Base-by-base conservation (phyloP, 2,888 invertebrate genomes). In the Amitus sp. region DNA sequence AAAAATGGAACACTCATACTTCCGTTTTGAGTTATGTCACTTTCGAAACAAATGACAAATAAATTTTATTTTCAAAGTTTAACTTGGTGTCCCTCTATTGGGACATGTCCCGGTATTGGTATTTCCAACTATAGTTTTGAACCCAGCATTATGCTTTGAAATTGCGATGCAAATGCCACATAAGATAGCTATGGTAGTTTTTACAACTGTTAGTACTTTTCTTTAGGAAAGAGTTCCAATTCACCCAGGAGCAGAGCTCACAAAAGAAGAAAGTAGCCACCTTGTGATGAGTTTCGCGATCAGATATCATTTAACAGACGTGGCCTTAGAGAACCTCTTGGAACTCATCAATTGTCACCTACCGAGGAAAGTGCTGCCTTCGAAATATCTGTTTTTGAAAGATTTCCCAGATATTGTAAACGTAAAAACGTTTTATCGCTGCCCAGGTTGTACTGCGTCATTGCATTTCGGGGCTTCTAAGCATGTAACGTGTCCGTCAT, bases 401-500 rank as follows among this genome's bases (percentile, higher is more conserved):
- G n/a, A 30, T 3, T 30, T 30, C n/a, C 30, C 30, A 3, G 2
- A 3, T 2, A 30, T 30, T n/a, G 30, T n/a, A 10, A 10, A 6
- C 2, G n/a, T 30, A 30, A 30, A 30, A 6, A 30, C 30, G 10
- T 30, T 30, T 23, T 62, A 43, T 42, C 56, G 46, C 15, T 62
- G 62, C 33, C 30, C 45, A 19, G 30, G 48, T 5, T 62, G 62
- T 46, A 28, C 27, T 10, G 30, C 7, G n/a, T 28, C 28, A 28
- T 27, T 63, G 18, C 12, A 28, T 45, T 50, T 55, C 33, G 43
- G 33, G 17, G 13, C 39, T 1, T 2, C 39, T 6, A 13, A 5
- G 4, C 30, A 2, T n/a, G 13, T 19, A 13, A 42, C 10, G 10
- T 63, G 56, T 12, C 3, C 40, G 7, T 37, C 13, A 15, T 59